Base-by-base conservation (phyloP, 2,797 vertebrate species). In the Acipenser ruthenus region DNA sequence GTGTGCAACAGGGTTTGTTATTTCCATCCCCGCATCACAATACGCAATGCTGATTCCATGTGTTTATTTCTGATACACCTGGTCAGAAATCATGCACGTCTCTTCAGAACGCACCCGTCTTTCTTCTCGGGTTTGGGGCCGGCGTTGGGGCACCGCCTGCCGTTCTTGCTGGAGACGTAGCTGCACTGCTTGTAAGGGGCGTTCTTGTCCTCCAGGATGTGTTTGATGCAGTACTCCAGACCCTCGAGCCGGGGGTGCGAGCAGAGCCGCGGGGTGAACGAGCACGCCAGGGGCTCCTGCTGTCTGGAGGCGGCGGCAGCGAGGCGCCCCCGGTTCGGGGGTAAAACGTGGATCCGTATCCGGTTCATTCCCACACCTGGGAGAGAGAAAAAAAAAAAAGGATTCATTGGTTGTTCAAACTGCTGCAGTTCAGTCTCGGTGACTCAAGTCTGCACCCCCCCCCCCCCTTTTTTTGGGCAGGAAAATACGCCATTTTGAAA, bases 71-170 rank as follows among this genome's bases (percentile, higher is more conserved):
- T 1, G 15, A 18, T 18, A 18, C 15, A 18, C 15, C 15, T 18
- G 15, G 15, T 1, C 15, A 18, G 15, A 18, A 18, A 18, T 18
- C 15, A 18, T 18, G 15, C 15, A 18, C 15, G 15, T 18, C 55
- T 9, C 51, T 10, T 49, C n/a, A 11, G 1, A 2, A 77, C 85
- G 68, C 79, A 98, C 96, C 95, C 94, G 37, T 99, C 96, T 82
- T 97, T 99, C 78, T 93, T 94, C 74, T 99, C 96, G 0, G 91
- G 87, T 68, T 97, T 98, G 0, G 95, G 96, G 0, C 95, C 95
- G 0, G 96, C 95, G 0, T 83, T 93, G 10, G 94, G 91, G 51
- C 96, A 99, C 10, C 95, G 90, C 65, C 90, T 94, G 9, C 93
- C 92, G 0, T 98, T 99, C 78, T 96, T 95, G 18, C 87, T 89